Evolutionary conservation across 2,797 vertebrate species (phyloP), one percentile per base, ranked within the genome.

Genomic region (Siniperca scherzeri): DNA sequence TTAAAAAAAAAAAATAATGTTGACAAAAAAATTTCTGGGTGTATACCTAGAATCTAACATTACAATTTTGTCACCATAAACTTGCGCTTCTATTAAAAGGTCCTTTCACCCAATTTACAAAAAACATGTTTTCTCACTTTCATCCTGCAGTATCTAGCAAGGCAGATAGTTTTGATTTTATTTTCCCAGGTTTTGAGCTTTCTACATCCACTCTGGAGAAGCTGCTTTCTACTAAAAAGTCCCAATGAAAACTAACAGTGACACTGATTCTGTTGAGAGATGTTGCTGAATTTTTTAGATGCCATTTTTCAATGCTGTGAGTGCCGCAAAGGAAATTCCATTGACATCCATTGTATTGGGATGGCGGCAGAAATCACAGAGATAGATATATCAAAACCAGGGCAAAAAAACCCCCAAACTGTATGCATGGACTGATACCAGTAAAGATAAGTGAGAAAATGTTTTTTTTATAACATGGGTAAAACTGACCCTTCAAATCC

Each of bases 401-500:
- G 21, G 17, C 56, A 56, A 75, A 77, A 27, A 80, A 62, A 71
- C 60, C 21, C 36, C 21, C 36, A 25, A 46, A 69, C 21, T 46
- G n/a, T 70, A 46, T 61, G 0, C 36, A 12, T 40, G 11, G 59
- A 40, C 1, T 4, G 19, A 53, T 46, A 11, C 2, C 0, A 10
- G 12, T 40, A 42, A 61, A 74, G 11, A 10, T 48, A 19, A 30
- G 30, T 71, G 46, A 61, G 52, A 65, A 69, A 55, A 70, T 48
- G 17, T 60, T 1, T 61, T 30, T 61, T 75, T 73, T 79, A 46
- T 46, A 46, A 56, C 2, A 2, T 42, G 40, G 25, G 8, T 40
- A 73, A 6, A 73, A 77, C 16, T 50, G 14, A 68, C 19, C 48
- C 46, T 68, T 85, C 9, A n/a, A 79, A 67, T 70, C 52, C n/a